These are phyloP conservation scores for Gymnopithys bicolor DNA, from an alignment of 2,797 vertebrate species.

Conservation along the genomic window DNA sequence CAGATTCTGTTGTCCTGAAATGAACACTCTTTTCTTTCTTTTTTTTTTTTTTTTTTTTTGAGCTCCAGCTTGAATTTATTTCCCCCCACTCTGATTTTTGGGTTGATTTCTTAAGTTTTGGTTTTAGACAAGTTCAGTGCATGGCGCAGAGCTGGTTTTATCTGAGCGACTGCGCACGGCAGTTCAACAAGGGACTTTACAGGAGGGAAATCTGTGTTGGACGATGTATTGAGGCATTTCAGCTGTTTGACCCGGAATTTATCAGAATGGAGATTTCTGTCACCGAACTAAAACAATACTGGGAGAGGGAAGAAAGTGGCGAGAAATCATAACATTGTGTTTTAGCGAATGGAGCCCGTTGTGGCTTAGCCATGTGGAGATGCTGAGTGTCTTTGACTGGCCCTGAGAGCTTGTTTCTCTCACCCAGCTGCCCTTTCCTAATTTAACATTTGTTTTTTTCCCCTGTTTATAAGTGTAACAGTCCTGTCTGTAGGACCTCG, in stretches of 20 bases:
- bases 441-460: not conserved
- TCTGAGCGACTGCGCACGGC: not conserved
- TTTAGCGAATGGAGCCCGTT: not conserved
- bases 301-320: not conserved
- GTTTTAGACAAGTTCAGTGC: not conserved
- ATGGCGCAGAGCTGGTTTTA: constrained; percentile 21
- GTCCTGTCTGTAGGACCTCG: constrained; percentile 28
- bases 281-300: constrained; percentile 11
- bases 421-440: not conserved
- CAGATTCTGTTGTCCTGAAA: constrained; percentile 49
- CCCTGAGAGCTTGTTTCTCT: constrained; percentile 2
- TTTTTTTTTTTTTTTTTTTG: not conserved
- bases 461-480: constrained; percentile 11
- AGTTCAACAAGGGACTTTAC: not conserved
- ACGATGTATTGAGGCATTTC: constrained; percentile 29
- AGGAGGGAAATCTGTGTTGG: constrained; percentile 31
- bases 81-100: not conserved
- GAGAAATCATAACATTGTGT: not conserved
- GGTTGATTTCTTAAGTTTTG: not conserved
- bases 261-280: constrained; percentile 18
- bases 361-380: not conserved
- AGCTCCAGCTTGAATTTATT: not conserved
- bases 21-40: not conserved
- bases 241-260: constrained; percentile 25
- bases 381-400: constrained; percentile 3